Evolutionary conservation across 1,140 invertebrate species (phyloP).

Genomic region (Psix sp.): DNA sequence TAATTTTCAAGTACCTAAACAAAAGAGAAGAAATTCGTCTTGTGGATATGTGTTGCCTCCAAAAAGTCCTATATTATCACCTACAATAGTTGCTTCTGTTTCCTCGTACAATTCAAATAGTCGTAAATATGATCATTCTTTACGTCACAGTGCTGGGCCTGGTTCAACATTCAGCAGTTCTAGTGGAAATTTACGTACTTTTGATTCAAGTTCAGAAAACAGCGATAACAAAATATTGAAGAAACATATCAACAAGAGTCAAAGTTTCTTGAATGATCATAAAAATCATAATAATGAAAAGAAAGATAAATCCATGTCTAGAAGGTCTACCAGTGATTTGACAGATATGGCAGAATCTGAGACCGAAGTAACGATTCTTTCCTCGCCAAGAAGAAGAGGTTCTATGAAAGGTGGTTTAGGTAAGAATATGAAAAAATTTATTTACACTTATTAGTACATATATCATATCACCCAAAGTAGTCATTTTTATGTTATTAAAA

Average conservation of each 20-base stretch:
- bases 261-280: slow-evolving; percentile 65
- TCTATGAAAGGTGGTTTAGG: slow-evolving; percentile 81
- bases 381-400: slow-evolving; percentile 80
- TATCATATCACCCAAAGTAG: too few species aligned
- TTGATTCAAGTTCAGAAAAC: slow-evolving; percentile 1
- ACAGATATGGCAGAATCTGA: slow-evolving; percentile 81
- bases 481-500: too few species aligned
- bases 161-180: slow-evolving; percentile 15
- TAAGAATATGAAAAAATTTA: too few species aligned
- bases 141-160: background rate
- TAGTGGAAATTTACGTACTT: slow-evolving; percentile 26
- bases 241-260: slow-evolving; percentile 66
- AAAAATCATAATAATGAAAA: slow-evolving; percentile 21
- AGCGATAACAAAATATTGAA: slow-evolving; percentile 40
- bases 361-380: slow-evolving; percentile 79
- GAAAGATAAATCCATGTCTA: slow-evolving; percentile 59
- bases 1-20: slow-evolving; percentile 57
- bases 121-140: slow-evolving; percentile 48
- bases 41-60: slow-evolving; percentile 55
- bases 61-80: slow-evolving; percentile 64
- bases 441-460: too few species aligned
- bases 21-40: slow-evolving; percentile 61
- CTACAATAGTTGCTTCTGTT: slow-evolving; percentile 57
- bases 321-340: slow-evolving; percentile 85
- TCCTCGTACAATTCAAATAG: slow-evolving; percentile 29